These are phyloP conservation scores for Otolemur garnettii DNA, from an alignment of 2,113 vertebrate genomes.

Conservation along the genomic window DNA sequence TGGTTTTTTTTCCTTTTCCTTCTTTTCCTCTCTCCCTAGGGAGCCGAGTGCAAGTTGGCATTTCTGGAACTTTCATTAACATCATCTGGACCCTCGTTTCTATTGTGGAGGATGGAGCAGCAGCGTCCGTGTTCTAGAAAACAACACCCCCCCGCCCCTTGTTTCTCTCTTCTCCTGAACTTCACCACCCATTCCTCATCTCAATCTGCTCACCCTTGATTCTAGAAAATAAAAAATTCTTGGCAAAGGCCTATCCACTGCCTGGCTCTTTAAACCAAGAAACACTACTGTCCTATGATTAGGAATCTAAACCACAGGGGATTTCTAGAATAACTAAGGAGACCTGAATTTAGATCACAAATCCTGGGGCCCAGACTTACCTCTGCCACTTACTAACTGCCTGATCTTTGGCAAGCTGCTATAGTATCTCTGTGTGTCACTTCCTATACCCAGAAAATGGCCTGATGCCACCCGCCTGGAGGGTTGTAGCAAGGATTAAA, in stretches of 20 bases:
- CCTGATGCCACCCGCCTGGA: background rate
- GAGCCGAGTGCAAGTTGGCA: slow-evolving; percentile 21
- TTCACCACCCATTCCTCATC: background rate
- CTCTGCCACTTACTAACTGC: background rate
- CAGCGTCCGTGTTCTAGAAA: background rate
- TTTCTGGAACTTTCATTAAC: slow-evolving; percentile 28
- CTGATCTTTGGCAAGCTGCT: background rate
- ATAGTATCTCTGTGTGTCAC: background rate
- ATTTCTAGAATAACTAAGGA: background rate
- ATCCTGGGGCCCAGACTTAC: background rate
- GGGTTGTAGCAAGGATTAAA: background rate
- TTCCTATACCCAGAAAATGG: background rate
- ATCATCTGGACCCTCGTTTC: slow-evolving; percentile 51
- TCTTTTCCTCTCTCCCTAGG: slow-evolving; percentile 48
- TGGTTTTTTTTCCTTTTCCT: accelerated
- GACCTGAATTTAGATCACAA: slow-evolving; percentile 19
- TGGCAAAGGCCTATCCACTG: background rate
- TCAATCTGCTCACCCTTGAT: background rate
- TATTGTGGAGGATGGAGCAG: background rate
- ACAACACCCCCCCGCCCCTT: too few relatives aligned
- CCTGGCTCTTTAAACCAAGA: slow-evolving; percentile 17
- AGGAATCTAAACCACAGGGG: slow-evolving; percentile 13
- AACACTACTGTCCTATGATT: slow-evolving; percentile 49
- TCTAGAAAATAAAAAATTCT: background rate
- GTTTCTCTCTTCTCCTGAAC: background rate